phyloP scores from a whole-genome alignment of 2,113 vertebrate species.

The Anarhynchus alexandrinus region DNA sequence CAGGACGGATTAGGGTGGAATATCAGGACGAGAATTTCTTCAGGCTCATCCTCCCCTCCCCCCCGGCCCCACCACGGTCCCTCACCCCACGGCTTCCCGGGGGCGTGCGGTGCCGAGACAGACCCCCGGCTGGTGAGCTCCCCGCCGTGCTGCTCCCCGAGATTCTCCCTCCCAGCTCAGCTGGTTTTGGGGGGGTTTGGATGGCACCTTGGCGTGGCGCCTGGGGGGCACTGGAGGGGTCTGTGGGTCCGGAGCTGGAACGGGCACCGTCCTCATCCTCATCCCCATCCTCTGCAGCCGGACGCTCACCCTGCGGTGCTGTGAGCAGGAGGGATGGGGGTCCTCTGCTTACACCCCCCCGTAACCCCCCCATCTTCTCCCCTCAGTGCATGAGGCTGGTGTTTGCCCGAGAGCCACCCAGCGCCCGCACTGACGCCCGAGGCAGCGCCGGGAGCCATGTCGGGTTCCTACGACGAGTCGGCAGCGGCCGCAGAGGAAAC shows the following conservation, averaged over 20 bases:
- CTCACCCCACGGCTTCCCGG: accelerated
- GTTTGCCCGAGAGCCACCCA: neutral
- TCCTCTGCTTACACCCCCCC: neutral
- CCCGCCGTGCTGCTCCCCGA: accelerated
- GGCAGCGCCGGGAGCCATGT: slow-evolving; percentile 81
- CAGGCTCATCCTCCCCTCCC: neutral
- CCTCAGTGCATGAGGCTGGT: slow-evolving; percentile 66
- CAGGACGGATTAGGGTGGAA: slow-evolving; percentile 33
- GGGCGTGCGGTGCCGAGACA: neutral
- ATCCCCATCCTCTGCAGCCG: neutral
- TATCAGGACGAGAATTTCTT: slow-evolving; percentile 1
- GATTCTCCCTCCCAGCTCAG: neutral
- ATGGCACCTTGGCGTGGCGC: neutral
- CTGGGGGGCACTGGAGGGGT: neutral
- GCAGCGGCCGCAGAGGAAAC: slow-evolving; percentile 83
- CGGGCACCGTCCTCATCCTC: accelerated
- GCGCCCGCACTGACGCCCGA: neutral
- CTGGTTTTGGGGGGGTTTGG: neutral
- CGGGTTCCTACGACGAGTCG: slow-evolving; percentile 92
- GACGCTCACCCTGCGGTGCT: accelerated
- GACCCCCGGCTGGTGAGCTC: accelerated
- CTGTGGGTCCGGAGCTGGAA: neutral
- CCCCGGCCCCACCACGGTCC: neutral
- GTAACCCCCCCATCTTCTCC: neutral
- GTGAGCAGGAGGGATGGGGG: neutral